phyloP scores from a whole-genome alignment of 2,888 invertebrate genomes.

The Metacarcinus magister region DNA sequence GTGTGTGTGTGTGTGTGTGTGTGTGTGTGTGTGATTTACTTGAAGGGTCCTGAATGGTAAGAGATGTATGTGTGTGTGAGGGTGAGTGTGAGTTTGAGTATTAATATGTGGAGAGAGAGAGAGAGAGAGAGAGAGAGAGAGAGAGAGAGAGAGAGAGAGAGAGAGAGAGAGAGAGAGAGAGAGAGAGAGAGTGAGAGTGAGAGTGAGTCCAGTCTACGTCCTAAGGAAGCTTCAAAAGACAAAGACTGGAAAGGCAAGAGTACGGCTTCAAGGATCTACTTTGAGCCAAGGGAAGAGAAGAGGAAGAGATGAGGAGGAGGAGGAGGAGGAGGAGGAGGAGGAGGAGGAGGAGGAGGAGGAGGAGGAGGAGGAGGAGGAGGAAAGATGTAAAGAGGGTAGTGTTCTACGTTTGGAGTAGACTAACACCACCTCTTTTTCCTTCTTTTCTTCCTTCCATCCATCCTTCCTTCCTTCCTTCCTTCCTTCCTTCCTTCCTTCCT shows the following conservation, averaged over 20 bases:
- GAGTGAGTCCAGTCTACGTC: neutral
- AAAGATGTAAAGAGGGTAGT: neutral
- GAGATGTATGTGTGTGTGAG: too few relatives aligned
- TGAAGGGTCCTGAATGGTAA: too few relatives aligned
- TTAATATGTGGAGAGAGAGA: too few relatives aligned
- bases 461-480: too few relatives aligned
- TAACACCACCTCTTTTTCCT: too few relatives aligned
- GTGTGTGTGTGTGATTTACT: too few relatives aligned
- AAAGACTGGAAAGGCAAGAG: neutral
- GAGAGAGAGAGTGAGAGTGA: neutral
- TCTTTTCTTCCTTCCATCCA: too few relatives aligned
- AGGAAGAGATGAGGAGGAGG: neutral
- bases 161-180: constrained; percentile 12
- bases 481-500: too few relatives aligned
- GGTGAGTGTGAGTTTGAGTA: too few relatives aligned
- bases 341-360: neutral
- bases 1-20: neutral
- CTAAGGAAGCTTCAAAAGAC: neutral
- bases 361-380: neutral
- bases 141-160: constrained; percentile 5
- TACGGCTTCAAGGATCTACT: neutral
- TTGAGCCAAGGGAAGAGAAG: neutral
- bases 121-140: neutral
- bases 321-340: neutral
- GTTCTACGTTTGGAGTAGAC: too few relatives aligned